Evolutionary conservation across 2,888 invertebrate genomes (phyloP).

Genomic region (Tipula lateralis): DNA sequence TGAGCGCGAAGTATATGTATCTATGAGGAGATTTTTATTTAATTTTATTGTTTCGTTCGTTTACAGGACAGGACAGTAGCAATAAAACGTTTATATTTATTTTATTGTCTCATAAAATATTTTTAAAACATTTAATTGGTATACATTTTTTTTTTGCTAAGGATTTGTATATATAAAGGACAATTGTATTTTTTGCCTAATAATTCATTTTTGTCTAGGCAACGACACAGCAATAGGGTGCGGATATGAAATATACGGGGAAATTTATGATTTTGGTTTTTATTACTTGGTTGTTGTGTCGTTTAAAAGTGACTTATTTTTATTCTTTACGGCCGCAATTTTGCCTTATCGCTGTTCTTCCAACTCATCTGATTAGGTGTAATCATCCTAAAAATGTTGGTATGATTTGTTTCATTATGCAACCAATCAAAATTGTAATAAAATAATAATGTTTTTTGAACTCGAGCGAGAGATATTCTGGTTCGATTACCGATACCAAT

Average conservation of each 20-base stretch:
- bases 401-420: neutral
- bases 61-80: neutral
- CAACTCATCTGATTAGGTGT: neutral
- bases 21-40: neutral
- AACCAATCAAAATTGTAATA: too few relatives aligned
- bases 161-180: neutral
- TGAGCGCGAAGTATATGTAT: neutral
- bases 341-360: neutral
- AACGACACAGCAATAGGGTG: neutral
- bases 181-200: neutral
- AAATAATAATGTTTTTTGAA: too few relatives aligned
- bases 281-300: neutral
- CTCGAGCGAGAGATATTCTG: too few relatives aligned
- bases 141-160: neutral
- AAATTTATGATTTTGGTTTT: neutral
- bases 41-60: neutral
- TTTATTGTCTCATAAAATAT: neutral
- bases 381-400: neutral
- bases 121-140: neutral
- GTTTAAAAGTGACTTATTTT: too few relatives aligned
- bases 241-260: neutral
- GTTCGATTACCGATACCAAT: too few relatives aligned
- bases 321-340: neutral
- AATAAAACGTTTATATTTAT: neutral
- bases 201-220: neutral